Base-by-base conservation (phyloP, 2,888 invertebrate species). In the Rhagonycha fulva region DNA sequence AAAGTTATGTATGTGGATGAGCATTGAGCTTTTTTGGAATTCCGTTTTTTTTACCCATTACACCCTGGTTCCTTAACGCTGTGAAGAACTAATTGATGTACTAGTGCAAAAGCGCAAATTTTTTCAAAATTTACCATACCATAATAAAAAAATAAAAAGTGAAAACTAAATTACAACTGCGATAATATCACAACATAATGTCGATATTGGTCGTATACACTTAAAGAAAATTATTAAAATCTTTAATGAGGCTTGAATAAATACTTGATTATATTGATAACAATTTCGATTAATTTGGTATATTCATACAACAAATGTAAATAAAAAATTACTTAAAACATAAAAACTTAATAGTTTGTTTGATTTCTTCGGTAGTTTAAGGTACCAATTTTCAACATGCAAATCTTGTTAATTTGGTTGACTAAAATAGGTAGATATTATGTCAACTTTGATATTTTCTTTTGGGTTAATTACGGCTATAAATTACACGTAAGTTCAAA, bases 401-500 rank as follows among this genome's bases (percentile, higher is more conserved):
- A 47, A 47, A 47, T 47, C 47, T 47, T 47, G 47, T 47, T 47
- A 47, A 47, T 47, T 47, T 47, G n/a, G 47, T 47, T 47, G n/a
- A 47, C 47, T 9, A 47, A 47, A 47, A 47, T 47, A 19, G 14
- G 23, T 61, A 62, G 14, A 71, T 24, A n/a, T 66, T 47, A n/a
- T 69, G 28, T 71, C 24, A 63, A 71, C 32, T 26, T 14, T 14
- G 30, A 71, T 47, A 62, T 71, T 71, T 75, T 71, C 68, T 60
- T 62, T 71, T n/a, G 24, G 47, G 62, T 68, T 71, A 75, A 75
- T 71, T 75, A 75, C 68, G 26, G 67, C 24, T 62, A 71, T 75
- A 68, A 71, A 75, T 75, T 60, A 71, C 62, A 47, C 14, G 14
- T 19, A 26, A 71, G 62, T 71, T 75, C 71, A 75, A 75, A 75